Conservation (phyloP, 2,888 invertebrate species). For the Microctonus brassicae region DNA sequence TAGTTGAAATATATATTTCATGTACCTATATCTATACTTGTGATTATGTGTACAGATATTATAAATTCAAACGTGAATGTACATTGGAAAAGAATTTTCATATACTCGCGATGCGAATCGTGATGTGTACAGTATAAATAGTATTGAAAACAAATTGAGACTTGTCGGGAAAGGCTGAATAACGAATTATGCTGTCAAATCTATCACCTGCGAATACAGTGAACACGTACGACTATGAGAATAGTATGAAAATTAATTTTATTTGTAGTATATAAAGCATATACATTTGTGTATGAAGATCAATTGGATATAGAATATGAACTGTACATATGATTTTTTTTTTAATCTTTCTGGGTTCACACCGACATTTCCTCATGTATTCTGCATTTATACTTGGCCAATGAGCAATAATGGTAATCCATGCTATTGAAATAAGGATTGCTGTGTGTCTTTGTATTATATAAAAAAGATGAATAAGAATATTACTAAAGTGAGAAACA, state of each 20-base stretch:
- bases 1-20: not conserved
- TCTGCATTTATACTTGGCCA: slow-evolving; percentile 4
- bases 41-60: no score
- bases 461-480: not conserved
- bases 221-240: no score
- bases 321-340: no score
- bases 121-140: not conserved
- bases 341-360: not conserved
- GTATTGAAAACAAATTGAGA: not conserved
- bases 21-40: no score
- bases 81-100: not conserved
- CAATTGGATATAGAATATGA: slow-evolving; percentile 8
- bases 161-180: not conserved
- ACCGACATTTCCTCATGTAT: not conserved
- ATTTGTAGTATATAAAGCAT: no score
- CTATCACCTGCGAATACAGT: slow-evolving; percentile 30
- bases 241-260: no score
- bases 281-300: not conserved
- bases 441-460: not conserved
- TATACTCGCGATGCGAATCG: not conserved
- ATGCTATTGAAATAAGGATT: not conserved
- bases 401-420: not conserved
- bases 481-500: not conserved
- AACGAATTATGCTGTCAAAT: slow-evolving; percentile 26
- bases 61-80: no score